These are phyloP conservation scores for Eulemur macaco DNA, from an alignment of 2,113 vertebrate genomes.

Conservation along the genomic window DNA sequence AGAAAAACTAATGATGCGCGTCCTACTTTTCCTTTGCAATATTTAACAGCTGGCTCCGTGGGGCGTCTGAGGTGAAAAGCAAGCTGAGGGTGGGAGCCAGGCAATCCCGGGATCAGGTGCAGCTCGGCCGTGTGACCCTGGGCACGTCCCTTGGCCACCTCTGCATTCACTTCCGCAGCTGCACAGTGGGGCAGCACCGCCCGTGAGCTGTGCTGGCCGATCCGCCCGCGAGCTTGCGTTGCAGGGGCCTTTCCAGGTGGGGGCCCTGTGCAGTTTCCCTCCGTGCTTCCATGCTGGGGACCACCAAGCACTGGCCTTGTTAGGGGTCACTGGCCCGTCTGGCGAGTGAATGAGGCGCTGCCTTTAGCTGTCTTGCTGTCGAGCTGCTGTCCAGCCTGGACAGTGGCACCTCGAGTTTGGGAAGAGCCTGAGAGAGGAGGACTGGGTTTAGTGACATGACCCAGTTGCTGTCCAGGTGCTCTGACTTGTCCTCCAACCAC, in stretches of 20 bases:
- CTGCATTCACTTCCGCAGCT: background rate
- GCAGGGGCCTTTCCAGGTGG: background rate
- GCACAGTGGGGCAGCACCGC: too few relatives aligned
- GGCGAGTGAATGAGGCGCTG: background rate
- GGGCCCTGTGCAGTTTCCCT: rapidly evolving
- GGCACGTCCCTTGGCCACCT: too few relatives aligned
- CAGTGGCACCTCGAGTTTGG: background rate
- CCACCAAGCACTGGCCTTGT: background rate
- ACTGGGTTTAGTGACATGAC: background rate
- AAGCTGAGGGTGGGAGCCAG: background rate
- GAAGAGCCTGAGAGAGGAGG: background rate
- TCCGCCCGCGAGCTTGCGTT: too few relatives aligned
- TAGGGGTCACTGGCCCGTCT: too few relatives aligned
- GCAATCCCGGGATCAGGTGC: background rate
- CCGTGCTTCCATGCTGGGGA: rapidly evolving
- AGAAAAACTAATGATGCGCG: too few relatives aligned
- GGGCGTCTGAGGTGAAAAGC: background rate
- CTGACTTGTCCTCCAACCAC: background rate
- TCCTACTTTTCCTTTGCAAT: rapidly evolving
- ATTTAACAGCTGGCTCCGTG: background rate
- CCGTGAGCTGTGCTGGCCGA: too few relatives aligned
- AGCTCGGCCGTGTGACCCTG: background rate
- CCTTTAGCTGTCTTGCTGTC: background rate
- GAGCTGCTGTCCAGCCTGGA: background rate
- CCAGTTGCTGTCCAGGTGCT: background rate